phyloP scores from a whole-genome alignment of 2,888 invertebrate species.

The Drosophila acutilabella region DNA sequence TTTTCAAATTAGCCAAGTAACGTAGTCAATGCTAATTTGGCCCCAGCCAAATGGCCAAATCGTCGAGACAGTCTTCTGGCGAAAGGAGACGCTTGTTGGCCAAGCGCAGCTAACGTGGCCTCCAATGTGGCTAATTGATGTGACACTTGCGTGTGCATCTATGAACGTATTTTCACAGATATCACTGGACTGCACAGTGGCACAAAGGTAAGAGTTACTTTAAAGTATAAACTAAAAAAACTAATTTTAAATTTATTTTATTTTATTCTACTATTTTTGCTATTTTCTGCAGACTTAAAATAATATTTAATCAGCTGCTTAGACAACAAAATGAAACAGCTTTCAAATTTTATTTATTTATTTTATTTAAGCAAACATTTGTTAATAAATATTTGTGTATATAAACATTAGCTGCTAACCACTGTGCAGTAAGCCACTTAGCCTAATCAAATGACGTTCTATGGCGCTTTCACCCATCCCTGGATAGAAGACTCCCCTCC shows the following conservation, averaged over 20 bases:
- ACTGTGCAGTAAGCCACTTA: conserved; percentile 52
- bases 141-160: conserved; percentile 72
- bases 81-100: conserved; percentile 12
- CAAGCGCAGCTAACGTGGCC: conserved; percentile 31
- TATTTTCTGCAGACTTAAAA: no score
- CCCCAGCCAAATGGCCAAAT: conserved; percentile 18
- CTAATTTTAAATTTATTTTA: no score
- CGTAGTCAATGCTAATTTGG: conserved; percentile 57
- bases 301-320: no score
- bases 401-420: background rate
- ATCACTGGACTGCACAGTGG: conserved; percentile 37
- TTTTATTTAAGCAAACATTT: no score
- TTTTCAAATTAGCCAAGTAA: conserved; percentile 59
- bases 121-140: conserved; percentile 62
- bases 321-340: no score
- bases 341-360: no score
- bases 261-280: no score
- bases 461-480: conserved; percentile 44
- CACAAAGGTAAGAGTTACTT: background rate
- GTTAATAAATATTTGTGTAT: no score
- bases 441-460: conserved; percentile 42
- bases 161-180: conserved; percentile 51
- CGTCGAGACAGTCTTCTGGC: conserved; percentile 28
- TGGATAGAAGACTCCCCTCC: background rate
- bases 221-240: no score